A percentile compares a stretch with the other conserved stretches of the same genome.
Conservation (phyloP, 1,140 invertebrate genomes). For the Phthorimaea operculella region DNA sequence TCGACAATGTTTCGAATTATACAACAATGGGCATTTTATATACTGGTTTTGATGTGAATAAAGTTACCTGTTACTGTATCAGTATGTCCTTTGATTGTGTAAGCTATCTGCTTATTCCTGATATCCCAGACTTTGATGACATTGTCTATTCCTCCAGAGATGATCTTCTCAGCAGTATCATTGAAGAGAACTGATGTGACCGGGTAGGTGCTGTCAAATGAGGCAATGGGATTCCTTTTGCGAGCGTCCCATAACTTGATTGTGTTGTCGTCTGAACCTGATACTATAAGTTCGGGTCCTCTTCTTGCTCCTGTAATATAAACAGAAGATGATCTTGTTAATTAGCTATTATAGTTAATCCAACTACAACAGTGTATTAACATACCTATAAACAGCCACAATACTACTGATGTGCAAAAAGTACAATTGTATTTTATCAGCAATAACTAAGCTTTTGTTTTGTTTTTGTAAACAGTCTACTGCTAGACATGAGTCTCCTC, state of each 20-base stretch:
- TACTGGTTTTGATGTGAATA: too few relatives aligned
- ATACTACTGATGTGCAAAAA: too few relatives aligned
- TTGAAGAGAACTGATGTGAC: conserved; percentile 95
- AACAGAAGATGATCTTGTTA: neutral
- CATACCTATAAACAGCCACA: too few relatives aligned
- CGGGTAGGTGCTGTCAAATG: conserved; percentile 85
- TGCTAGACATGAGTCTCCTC: too few relatives aligned
- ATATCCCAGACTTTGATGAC: conserved; percentile 99
- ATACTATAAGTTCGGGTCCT: conserved; percentile 90
- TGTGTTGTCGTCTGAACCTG: conserved; percentile 95
- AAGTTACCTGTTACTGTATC: conserved; percentile 92
- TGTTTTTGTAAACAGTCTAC: too few relatives aligned
- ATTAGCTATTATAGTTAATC: too few relatives aligned
- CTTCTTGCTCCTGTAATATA: conserved; percentile 75
- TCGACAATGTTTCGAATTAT: too few relatives aligned
- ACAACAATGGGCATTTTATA: too few relatives aligned
- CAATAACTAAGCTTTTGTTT: too few relatives aligned
- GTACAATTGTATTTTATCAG: too few relatives aligned
- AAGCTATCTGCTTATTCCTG: conserved; percentile 88
- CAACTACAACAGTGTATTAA: too few relatives aligned
- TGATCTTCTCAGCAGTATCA: conserved; percentile 92
- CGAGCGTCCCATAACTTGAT: conserved; percentile 92
- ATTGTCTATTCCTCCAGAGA: conserved; percentile 95
- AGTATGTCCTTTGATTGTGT: conserved; percentile 87
- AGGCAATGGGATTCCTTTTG: conserved; percentile 80